Base-by-base conservation (phyloP, 23 tunicate genomes). In the Corella eumyota region DNA sequence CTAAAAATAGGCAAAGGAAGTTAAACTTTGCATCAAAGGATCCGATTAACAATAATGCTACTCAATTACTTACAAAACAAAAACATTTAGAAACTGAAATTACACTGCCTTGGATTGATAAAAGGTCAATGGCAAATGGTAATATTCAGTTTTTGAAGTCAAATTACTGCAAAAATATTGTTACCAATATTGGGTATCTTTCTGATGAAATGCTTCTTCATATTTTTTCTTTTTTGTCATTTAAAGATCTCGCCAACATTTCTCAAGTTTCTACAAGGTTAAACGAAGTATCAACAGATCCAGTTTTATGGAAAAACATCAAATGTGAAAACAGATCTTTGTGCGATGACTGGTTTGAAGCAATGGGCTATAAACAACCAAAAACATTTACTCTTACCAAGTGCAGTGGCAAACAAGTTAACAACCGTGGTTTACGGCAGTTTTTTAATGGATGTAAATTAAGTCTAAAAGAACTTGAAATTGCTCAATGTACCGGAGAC, bases 131-230 rank as follows among this genome's bases (percentile, higher is more conserved):
- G n/a, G n/a, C n/a, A n/a, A n/a, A n/a, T n/a, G n/a, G n/a, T n/a
- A n/a, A n/a, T n/a, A n/a, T n/a, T n/a, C n/a, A n/a, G n/a, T n/a
- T n/a, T n/a, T n/a, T n/a, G n/a, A n/a, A n/a, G n/a, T n/a, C n/a
- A n/a, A n/a, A n/a, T n/a, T n/a, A n/a, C n/a, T n/a, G n/a, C n/a
- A n/a, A n/a, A n/a, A n/a, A n/a, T n/a, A n/a, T 13, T 11, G 49
- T 11, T 17, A 17, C 13, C 17, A 35, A 60, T 20, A 34, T 50
- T 32, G 54, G 31, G 34, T 34, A 45, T 13, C 53, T 73, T 32
- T 79, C 90, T 23, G 90, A 81, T 49, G 90, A 81, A 33, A 47
- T 81, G 6, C 27, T 81, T 20, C 32, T 81, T 17, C 66, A 59
- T 11, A 72, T 81, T 9, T 81, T 81, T 46, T 54, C 73, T 1